Evolutionary conservation across 2,888 invertebrate species (phyloP).

Genomic region (Poecilobothrus nobilitatus): DNA sequence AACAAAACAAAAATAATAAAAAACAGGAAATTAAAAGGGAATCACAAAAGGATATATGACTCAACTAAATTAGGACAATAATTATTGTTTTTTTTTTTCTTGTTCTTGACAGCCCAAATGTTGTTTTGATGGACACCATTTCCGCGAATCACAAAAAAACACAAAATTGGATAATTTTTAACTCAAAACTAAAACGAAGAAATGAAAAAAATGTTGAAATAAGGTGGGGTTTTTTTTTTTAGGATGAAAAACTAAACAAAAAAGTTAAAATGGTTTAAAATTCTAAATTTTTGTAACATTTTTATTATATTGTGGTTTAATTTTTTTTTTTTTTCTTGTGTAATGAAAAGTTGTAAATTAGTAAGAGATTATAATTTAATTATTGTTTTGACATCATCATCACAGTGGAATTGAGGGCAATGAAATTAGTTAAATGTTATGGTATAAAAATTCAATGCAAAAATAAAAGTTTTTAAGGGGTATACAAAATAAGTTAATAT

Average conservation of each 20-base stretch:
- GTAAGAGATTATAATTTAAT: no score
- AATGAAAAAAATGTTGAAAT: background rate
- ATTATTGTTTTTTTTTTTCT: background rate
- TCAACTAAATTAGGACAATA: slow-evolving; percentile 3
- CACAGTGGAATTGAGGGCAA: no score
- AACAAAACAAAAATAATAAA: no score
- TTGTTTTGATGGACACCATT: background rate
- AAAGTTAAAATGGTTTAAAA: no score
- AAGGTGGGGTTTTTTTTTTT: background rate
- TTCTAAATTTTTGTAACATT: background rate
- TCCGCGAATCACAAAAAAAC: background rate
- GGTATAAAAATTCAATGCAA: no score
- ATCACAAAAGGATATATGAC: background rate
- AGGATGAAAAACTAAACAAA: background rate
- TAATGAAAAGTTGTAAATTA: no score
- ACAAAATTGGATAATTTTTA: background rate
- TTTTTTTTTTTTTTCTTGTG: no score
- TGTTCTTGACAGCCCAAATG: background rate
- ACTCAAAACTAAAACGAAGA: background rate
- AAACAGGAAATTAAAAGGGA: background rate
- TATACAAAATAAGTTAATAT: no score
- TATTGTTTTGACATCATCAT: no score
- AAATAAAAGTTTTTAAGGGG: no score
- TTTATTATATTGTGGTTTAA: background rate
- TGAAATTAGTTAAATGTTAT: no score